These are phyloP conservation scores for Leptodirus hochenwartii DNA, from an alignment of 2,888 invertebrate species.

Conservation along the genomic window DNA sequence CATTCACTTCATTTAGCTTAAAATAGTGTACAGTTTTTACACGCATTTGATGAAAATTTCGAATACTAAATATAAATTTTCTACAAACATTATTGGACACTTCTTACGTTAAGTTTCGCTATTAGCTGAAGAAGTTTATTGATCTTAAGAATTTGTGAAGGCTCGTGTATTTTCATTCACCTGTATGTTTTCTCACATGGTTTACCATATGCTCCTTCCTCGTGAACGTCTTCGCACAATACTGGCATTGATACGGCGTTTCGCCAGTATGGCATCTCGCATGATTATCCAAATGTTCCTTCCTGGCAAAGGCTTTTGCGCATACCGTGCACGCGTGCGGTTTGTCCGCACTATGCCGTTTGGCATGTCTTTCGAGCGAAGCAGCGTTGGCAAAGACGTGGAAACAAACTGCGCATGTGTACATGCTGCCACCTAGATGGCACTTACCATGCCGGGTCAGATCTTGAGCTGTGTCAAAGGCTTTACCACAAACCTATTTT, in stretches of 20 bases:
- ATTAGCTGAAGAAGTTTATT: too few relatives aligned
- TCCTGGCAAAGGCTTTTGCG: slow-evolving; percentile 71
- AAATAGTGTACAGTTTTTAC: too few relatives aligned
- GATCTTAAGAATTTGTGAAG: too few relatives aligned
- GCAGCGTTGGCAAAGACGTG: slow-evolving; percentile 57
- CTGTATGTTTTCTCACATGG: slow-evolving; percentile 57
- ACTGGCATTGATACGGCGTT: slow-evolving; percentile 57
- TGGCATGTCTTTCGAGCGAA: slow-evolving; percentile 56
- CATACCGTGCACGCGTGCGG: slow-evolving; percentile 73
- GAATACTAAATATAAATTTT: too few relatives aligned
- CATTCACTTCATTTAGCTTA: too few relatives aligned
- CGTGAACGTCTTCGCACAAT: slow-evolving; percentile 58
- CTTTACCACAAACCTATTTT: slow-evolving; percentile 62
- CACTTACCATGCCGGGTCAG: slow-evolving; percentile 69
- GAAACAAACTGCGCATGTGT: slow-evolving; percentile 52
- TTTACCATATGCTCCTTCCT: slow-evolving; percentile 65
- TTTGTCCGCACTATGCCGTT: slow-evolving; percentile 66
- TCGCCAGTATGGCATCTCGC: slow-evolving; percentile 63
- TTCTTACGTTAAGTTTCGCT: too few relatives aligned
- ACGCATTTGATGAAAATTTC: too few relatives aligned
- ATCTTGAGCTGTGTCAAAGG: slow-evolving; percentile 63
- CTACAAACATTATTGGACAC: too few relatives aligned
- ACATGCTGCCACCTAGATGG: slow-evolving; percentile 63
- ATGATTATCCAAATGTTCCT: slow-evolving; percentile 75
- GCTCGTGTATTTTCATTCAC: too few relatives aligned